Conservation (phyloP, 1,140 invertebrate species). For the Idris sp. region DNA sequence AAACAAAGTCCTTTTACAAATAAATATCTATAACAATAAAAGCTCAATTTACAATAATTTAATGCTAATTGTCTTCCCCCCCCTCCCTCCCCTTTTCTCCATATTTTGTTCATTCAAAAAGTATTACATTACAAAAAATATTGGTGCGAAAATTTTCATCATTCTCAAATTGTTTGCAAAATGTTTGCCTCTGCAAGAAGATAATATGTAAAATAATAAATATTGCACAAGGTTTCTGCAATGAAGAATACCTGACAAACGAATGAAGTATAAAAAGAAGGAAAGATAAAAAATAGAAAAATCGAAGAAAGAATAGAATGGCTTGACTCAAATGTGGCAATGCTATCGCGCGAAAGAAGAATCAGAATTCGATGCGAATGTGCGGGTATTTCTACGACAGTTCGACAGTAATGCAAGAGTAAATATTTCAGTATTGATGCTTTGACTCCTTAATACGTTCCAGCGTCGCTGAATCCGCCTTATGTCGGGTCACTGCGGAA, state of each 20-base stretch:
- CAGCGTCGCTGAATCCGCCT: constrained; percentile 52
- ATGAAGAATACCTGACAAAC: no score
- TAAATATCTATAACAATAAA: no score
- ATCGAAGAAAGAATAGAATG: constrained; percentile 1
- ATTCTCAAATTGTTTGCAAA: no score
- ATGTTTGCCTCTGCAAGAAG: no score
- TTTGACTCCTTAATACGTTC: constrained; percentile 57
- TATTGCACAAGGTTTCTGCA: constrained; percentile 7
- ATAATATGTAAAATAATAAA: no score
- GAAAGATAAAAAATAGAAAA: no score
- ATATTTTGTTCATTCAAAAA: no score
- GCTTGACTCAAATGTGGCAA: constrained; percentile 34
- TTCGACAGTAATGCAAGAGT: constrained; percentile 47
- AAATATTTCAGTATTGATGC: constrained; percentile 62
- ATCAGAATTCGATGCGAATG: constrained; percentile 42
- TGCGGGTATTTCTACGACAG: constrained; percentile 43
- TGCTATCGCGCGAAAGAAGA: constrained; percentile 34
- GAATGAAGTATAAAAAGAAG: no score
- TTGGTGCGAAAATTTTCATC: constrained; percentile 35
- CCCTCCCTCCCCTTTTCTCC: no score
- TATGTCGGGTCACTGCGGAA: constrained; percentile 63
- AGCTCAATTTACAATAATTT: background rate
- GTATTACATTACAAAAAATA: constrained; percentile 46
- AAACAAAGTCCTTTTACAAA: no score
- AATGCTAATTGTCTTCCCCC: constrained; percentile 18